These are phyloP conservation scores for Natrix natrix DNA, from an alignment of 2,797 vertebrate species.

Conservation along the genomic window DNA sequence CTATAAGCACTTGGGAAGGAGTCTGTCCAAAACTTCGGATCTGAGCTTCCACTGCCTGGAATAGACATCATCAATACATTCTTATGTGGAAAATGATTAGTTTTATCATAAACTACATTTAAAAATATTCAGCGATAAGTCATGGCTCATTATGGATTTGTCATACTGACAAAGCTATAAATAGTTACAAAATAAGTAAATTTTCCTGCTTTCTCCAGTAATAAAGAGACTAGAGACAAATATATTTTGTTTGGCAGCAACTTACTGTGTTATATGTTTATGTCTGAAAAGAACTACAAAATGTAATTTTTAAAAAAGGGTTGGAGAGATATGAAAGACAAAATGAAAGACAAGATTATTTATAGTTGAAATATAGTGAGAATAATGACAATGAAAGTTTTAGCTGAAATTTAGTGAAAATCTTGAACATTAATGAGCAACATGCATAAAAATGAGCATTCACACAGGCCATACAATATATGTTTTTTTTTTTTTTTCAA, in stretches of 20 bases:
- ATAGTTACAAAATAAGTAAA: background rate
- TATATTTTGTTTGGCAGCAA: conserved; percentile 34
- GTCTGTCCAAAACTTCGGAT: conserved; percentile 98
- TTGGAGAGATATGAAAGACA: conserved; percentile 50
- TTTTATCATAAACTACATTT: conserved; percentile 52
- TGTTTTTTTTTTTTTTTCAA: no score
- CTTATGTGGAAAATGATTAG: conserved; percentile 45
- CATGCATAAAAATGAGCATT: background rate
- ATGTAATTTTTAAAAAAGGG: conserved; percentile 61
- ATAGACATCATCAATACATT: conserved; percentile 58
- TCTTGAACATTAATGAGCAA: conserved; percentile 10
- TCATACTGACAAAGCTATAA: conserved; percentile 33
- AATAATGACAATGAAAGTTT: conserved; percentile 34
- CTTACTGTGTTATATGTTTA: conserved; percentile 66
- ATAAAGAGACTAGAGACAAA: conserved; percentile 18
- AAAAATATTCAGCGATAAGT: conserved; percentile 34
- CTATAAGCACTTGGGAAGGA: conserved; percentile 93
- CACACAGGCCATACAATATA: no score
- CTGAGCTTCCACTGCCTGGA: conserved; percentile 95
- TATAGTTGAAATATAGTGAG: conserved; percentile 38
- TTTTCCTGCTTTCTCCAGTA: conserved; percentile 16
- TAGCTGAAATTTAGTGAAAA: background rate
- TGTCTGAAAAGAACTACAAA: conserved; percentile 71
- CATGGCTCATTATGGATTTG: conserved; percentile 9
- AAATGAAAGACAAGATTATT: conserved; percentile 52